Evolutionary conservation across 2,797 vertebrate species (phyloP), one percentile per base, ranked within the genome.

Genomic region (Eospalax fontanierii): DNA sequence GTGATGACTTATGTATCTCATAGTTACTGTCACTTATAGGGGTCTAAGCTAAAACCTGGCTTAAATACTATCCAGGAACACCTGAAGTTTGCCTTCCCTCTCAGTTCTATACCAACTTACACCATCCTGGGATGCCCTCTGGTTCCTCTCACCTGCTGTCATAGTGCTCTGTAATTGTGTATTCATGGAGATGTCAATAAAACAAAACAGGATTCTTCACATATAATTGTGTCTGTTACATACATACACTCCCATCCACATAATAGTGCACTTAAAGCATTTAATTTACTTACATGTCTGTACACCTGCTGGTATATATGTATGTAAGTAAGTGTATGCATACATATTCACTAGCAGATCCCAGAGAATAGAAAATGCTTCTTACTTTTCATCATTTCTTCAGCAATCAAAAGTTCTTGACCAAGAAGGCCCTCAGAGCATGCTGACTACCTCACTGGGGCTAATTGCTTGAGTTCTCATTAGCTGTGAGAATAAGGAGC

Each of bases 381-480:
- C 9, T 74, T 43, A n/a, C 68, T 93, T 84, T 50, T 61, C 28
- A 35, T 70, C 68, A 96, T 86, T 50, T 93, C 70, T 91, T 82
- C 38, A 68, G 22, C 46, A 89, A 6, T 54, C 40, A 18, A 46
- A 71, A 87, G 12, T 76, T 8, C 3, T n/a, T 74, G 40, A 87
- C 26, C 28, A 43, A 59, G 16, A 86, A 86, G 54, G 19, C 6
- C 59, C 63, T 93, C 43, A 83, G 16, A 61, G 70, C 71, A 87
- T 74, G 12, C 21, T 91, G 66, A 81, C 40, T 50, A n/a, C 8
- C 92, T 57, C 30, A 12, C 24, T 33, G 70, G 46, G 16, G 38
- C 40, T n/a, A 30, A 87, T 40, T 83, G 54, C 30, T 68, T 76
- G 78, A 88, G 81, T 79, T 83, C 46, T 84, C 71, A 93, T 43